These are phyloP conservation scores for Drosophila melanica DNA, from an alignment of 1,140 invertebrate species.

Conservation along the genomic window DNA sequence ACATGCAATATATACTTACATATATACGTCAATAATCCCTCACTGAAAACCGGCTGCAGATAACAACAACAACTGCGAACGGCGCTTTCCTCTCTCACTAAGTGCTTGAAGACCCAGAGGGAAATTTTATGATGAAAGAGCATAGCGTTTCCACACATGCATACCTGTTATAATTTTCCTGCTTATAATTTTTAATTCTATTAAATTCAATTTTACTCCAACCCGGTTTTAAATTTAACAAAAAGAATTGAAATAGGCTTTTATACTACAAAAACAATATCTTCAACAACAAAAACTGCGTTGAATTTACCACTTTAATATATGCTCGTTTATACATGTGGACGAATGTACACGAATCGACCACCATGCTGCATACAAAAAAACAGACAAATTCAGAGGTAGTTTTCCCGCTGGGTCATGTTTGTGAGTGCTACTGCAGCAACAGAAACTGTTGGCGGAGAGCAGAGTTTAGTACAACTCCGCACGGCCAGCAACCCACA, in stretches of 20 bases:
- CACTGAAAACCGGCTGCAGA: constrained; percentile 76
- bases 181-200: too few species aligned
- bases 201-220: too few species aligned
- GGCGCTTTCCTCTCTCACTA: constrained; percentile 24
- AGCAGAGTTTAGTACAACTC: constrained; percentile 66
- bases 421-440: constrained; percentile 46
- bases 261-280: too few species aligned
- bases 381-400: constrained; percentile 16
- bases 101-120: constrained; percentile 29
- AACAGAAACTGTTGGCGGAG: constrained; percentile 43
- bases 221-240: too few species aligned
- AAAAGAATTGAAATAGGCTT: too few species aligned
- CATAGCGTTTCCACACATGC: neutral
- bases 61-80: constrained; percentile 39
- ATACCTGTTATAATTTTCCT: too few species aligned
- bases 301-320: neutral
- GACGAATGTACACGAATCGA: too few species aligned
- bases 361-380: neutral
- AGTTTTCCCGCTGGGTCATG: constrained; percentile 39
- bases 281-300: neutral
- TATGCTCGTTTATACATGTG: neutral
- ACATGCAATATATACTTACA: constrained; percentile 49
- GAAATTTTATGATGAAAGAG: constrained; percentile 1
- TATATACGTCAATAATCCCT: constrained; percentile 68
- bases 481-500: constrained; percentile 60